Evolutionary conservation across 2,888 invertebrate species (phyloP).

Genomic region (Anarsia innoxiella): DNA sequence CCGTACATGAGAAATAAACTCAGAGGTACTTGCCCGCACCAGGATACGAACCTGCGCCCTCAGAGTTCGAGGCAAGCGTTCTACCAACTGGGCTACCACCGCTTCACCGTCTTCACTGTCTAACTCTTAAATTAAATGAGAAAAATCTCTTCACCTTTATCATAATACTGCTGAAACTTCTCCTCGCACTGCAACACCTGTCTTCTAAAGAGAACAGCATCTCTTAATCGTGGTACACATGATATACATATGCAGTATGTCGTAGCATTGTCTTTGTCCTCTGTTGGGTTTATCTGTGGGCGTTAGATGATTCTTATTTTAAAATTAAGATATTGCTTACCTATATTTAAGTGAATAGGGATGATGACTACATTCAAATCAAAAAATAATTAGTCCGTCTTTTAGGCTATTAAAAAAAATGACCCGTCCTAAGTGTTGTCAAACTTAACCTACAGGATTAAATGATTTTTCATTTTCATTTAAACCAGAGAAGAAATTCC

Average conservation of each 20-base stretch:
- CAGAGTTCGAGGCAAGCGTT: too few species aligned
- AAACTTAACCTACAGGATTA: too few species aligned
- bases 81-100: too few species aligned
- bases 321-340: too few species aligned
- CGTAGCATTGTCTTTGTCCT: slow-evolving; percentile 10
- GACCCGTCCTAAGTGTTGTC: too few species aligned
- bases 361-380: too few species aligned
- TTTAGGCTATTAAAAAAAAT: too few species aligned
- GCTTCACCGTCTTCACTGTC: neutral
- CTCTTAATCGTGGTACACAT: slow-evolving; percentile 29
- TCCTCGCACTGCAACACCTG: slow-evolving; percentile 33
- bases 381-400: too few species aligned
- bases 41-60: neutral
- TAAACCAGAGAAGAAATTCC: too few species aligned
- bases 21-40: neutral
- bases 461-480: too few species aligned
- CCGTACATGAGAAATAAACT: neutral
- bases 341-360: too few species aligned
- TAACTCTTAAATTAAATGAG: neutral
- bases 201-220: slow-evolving; percentile 29
- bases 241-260: slow-evolving; percentile 34
- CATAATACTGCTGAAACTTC: slow-evolving; percentile 25
- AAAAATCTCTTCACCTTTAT: slow-evolving; percentile 14
- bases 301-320: too few species aligned
- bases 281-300: slow-evolving; percentile 27